Evolutionary conservation across 2,888 invertebrate genomes (phyloP).

Genomic region (Folsomia candida): DNA sequence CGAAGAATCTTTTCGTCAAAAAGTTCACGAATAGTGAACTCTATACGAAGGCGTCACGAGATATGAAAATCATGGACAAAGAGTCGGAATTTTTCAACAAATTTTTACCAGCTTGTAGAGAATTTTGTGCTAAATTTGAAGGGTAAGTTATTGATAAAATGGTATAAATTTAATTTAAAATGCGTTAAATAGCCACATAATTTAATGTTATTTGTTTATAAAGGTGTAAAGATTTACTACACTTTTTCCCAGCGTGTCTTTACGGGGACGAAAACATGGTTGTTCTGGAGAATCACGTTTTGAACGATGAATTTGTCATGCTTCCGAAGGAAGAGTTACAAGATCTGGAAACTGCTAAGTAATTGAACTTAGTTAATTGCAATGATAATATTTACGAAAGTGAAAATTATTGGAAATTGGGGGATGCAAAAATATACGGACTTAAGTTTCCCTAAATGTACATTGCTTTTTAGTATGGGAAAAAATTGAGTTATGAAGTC

Average conservation of each 20-base stretch:
- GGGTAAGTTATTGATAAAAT: slow-evolving; percentile 26
- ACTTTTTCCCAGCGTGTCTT: slow-evolving; percentile 34
- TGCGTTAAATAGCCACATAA: neutral
- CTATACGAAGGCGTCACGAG: slow-evolving; percentile 7
- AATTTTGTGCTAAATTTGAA: slow-evolving; percentile 20
- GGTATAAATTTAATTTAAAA: slow-evolving; percentile 1
- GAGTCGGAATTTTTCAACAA: slow-evolving; percentile 28
- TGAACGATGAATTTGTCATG: slow-evolving; percentile 27
- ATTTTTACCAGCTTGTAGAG: slow-evolving; percentile 23
- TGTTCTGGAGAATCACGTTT: slow-evolving; percentile 30
- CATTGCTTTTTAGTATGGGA: no score
- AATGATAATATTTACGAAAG: no score
- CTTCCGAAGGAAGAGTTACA: slow-evolving; percentile 20
- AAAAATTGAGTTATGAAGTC: no score
- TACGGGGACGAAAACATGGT: slow-evolving; percentile 28
- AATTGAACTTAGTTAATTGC: no score
- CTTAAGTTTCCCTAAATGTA: no score
- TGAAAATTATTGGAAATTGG: no score
- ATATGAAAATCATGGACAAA: slow-evolving; percentile 29
- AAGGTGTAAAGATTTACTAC: slow-evolving; percentile 13
- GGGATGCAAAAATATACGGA: no score
- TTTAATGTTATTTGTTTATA: neutral
- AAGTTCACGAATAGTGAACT: neutral
- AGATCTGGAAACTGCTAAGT: slow-evolving; percentile 30
- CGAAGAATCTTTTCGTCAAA: slow-evolving; percentile 35